Percentiles rank a stretch among this genome's conserved stretches.
Conservation (phyloP, 2,888 invertebrate species). For the Nemoura dubitans region DNA sequence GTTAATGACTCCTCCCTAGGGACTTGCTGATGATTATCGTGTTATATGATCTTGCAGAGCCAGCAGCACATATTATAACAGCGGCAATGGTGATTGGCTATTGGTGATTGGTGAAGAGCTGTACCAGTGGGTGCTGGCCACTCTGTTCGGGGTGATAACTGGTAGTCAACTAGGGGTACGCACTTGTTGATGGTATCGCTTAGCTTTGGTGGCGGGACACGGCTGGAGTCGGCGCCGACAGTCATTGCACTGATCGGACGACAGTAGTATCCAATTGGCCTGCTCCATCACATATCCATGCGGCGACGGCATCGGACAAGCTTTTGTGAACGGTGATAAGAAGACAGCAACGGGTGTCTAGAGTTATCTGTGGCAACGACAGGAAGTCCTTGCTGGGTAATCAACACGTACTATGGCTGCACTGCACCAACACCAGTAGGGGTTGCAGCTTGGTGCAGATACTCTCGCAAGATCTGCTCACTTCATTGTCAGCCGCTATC, state of each 20-base stretch:
- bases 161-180: not conserved
- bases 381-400: not conserved
- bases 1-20: not conserved
- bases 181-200: not conserved
- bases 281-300: not conserved
- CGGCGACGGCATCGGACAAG: not conserved
- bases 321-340: not conserved
- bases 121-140: not conserved
- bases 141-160: not conserved
- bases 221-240: not conserved
- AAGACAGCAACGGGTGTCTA: not conserved
- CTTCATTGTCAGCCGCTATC: not conserved
- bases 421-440: not conserved
- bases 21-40: not conserved
- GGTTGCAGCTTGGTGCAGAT: not conserved
- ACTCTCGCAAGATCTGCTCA: not conserved
- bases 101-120: not conserved
- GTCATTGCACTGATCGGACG: not conserved
- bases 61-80: not conserved
- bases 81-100: not conserved
- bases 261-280: not conserved
- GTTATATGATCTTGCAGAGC: not conserved
- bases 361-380: not conserved
- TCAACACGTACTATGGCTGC: not conserved
- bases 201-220: no score